Evolutionary conservation across 1,140 invertebrate genomes (phyloP), one percentile per base, ranked within the genome.

Genomic region (Physella acuta): DNA sequence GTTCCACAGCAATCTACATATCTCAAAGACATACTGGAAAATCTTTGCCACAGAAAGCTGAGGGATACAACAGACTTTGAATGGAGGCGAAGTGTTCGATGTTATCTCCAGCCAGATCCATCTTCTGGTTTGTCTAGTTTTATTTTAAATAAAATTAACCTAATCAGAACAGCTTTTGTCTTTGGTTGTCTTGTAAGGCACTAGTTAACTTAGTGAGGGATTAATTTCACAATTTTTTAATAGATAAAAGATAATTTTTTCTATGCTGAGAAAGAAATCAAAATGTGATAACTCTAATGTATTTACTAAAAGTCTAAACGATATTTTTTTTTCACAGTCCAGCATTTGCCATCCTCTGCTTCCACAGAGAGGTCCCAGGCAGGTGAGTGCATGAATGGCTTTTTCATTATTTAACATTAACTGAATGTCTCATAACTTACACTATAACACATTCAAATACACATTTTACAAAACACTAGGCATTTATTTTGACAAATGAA

Each of bases 41-140:
- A 75, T 49, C 73, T 85, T 68, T 79, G 76, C 31, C 79, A 70
- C 20, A 79, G 81, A 70, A 84, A 84, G 68, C 71, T 85, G 33
- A 72, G 81, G 62, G 82, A 85, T 56, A 49, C 73, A 1, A 83
- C 81, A 36, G 83, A 85, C 72, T 85, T 85, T 82, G 83, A 85
- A 62, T 85, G 82, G 82, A 76, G 82, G 59, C 72, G 82, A 68
- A 81, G 81, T 71, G 73, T 83, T 4, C 70, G 82, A 44, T 82
- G 81, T 71, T 84, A 85, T 70, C 73, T 78, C 55, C 80, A 81
- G 39, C 75, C 79, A 73, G 28, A 30, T 61, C 39, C 53, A 34
- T 14, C 53, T 37, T 11, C 20, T 37, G 52, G 56, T 60, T 2
- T 11, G 8, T 24, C 24, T 30, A 8, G 5, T 14, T 20, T 24